Evolutionary conservation across 2,888 invertebrate genomes (phyloP).

Genomic region (Tetanocera ferruginea): DNA sequence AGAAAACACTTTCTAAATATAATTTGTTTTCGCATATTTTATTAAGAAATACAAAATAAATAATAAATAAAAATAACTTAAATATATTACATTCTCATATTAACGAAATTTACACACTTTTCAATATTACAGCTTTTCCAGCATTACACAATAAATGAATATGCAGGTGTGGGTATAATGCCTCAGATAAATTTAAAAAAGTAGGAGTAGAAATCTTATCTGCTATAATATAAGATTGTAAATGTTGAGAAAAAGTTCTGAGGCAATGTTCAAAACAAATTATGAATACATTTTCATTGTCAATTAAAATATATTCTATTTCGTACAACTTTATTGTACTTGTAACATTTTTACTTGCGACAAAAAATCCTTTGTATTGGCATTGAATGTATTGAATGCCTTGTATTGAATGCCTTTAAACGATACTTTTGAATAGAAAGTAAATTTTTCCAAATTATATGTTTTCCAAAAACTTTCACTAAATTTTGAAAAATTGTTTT

Average conservation of each 20-base stretch:
- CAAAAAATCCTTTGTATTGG: slow-evolving; percentile 10
- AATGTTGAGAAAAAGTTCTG: background rate
- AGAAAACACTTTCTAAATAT: too few species aligned
- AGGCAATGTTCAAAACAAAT: background rate
- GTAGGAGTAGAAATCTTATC: background rate
- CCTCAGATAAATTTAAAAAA: background rate
- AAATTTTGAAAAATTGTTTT: slow-evolving; percentile 34
- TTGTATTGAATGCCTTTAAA: slow-evolving; percentile 10
- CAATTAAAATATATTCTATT: slow-evolving; percentile 6
- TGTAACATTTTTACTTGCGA: background rate
- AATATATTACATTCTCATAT: too few species aligned
- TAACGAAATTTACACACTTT: background rate
- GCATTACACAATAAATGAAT: background rate
- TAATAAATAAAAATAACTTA: too few species aligned
- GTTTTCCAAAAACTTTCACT: slow-evolving; percentile 27
- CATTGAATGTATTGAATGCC: too few species aligned
- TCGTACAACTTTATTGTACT: background rate
- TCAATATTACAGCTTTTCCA: background rate
- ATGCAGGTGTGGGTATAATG: background rate
- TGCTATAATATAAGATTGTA: background rate
- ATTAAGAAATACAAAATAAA: too few species aligned
- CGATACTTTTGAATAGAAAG: background rate
- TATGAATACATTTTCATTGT: background rate
- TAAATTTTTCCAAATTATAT: slow-evolving; percentile 7
- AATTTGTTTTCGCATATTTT: too few species aligned